Evolutionary conservation across 2,113 vertebrate species (phyloP).

Genomic region (Caloenas nicobarica): DNA sequence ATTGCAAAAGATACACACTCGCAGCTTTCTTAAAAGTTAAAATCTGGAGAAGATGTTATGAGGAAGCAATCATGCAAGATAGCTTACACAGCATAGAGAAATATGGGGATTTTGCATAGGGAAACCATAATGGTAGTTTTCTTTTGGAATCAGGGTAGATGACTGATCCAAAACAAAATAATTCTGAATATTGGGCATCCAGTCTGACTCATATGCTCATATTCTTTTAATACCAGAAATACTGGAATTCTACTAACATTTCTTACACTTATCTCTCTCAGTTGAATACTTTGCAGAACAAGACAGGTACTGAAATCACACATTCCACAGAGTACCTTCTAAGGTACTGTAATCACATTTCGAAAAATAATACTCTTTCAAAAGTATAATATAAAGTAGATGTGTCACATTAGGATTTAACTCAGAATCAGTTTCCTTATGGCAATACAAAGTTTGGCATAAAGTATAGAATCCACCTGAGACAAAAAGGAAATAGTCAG

Average conservation of each 20-base stretch:
- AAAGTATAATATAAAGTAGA: neutral
- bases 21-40: neutral
- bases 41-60: neutral
- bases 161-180: neutral
- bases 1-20: neutral
- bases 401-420: neutral
- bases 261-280: neutral
- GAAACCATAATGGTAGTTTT: rapidly evolving
- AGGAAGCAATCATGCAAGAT: neutral
- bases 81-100: rapidly evolving
- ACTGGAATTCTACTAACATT: neutral
- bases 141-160: neutral
- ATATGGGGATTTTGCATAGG: neutral
- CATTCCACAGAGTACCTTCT: neutral
- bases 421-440: neutral
- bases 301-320: neutral
- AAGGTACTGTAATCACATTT: neutral
- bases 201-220: neutral
- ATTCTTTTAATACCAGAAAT: neutral
- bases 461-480: neutral
- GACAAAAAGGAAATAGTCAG: neutral
- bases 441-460: neutral
- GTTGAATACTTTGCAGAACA: neutral
- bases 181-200: rapidly evolving
- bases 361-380: neutral